Percentiles rank a stretch among this genome's conserved stretches.
phyloP scores from a whole-genome alignment of 1,140 invertebrate species.

The Cydia splendana region DNA sequence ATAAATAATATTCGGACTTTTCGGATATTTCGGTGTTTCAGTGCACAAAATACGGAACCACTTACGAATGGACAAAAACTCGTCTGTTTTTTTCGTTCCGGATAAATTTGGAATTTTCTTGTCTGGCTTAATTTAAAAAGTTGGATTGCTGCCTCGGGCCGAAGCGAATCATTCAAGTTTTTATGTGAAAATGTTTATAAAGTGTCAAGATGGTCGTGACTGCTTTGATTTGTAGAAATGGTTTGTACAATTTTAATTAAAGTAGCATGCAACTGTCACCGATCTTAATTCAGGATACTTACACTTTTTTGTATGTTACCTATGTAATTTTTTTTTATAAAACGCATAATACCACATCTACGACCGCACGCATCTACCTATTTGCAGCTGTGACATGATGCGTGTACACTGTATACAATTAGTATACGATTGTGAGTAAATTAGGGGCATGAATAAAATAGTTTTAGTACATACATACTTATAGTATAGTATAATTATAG shows the following conservation, averaged over 20 bases:
- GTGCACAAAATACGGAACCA: background rate
- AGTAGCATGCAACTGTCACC: background rate
- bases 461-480: too few relatives aligned
- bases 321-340: too few relatives aligned
- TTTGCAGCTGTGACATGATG: too few relatives aligned
- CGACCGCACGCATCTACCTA: too few relatives aligned
- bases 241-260: background rate
- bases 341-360: too few relatives aligned
- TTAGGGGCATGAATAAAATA: too few relatives aligned
- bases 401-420: too few relatives aligned
- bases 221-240: background rate
- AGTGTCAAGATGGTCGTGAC: conserved; percentile 8
- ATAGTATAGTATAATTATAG: too few relatives aligned
- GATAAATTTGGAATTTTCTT: conserved; percentile 12
- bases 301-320: too few relatives aligned
- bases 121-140: conserved; percentile 21
- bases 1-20: background rate
- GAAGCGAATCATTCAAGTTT: conserved; percentile 25
- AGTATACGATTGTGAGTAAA: too few relatives aligned
- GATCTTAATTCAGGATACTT: too few relatives aligned
- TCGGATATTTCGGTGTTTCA: background rate
- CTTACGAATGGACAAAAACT: conserved; percentile 18
- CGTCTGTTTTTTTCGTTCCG: conserved; percentile 16
- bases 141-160: conserved; percentile 21
- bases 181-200: conserved; percentile 26